phyloP scores from a whole-genome alignment of 1,140 invertebrate species.

The Cardiocondyla obscurior region DNA sequence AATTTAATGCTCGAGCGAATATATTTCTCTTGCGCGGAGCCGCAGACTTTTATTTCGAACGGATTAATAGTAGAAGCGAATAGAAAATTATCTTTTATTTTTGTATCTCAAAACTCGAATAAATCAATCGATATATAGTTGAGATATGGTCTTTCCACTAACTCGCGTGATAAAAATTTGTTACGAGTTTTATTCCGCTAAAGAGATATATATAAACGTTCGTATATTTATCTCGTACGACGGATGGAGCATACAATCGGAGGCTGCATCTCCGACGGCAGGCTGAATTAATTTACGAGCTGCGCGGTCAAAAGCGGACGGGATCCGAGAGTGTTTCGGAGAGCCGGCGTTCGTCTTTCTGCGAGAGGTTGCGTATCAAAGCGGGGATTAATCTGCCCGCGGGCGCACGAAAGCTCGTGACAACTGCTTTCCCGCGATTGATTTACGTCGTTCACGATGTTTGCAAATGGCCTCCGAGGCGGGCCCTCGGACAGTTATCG shows the following conservation, averaged over 20 bases:
- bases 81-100: neutral
- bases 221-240: conserved; percentile 31
- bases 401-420: conserved; percentile 73
- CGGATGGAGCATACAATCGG: conserved; percentile 15
- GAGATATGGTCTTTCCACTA: neutral
- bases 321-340: conserved; percentile 45
- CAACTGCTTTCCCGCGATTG: conserved; percentile 76
- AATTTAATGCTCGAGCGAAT: neutral
- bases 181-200: neutral
- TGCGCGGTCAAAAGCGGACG: conserved; percentile 40
- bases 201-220: neutral
- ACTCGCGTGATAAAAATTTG: neutral
- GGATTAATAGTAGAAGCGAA: neutral
- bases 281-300: conserved; percentile 52
- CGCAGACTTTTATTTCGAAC: neutral
- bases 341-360: conserved; percentile 42
- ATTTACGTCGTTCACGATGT: conserved; percentile 79
- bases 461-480: conserved; percentile 76
- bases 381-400: conserved; percentile 69
- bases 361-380: conserved; percentile 66
- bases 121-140: neutral
- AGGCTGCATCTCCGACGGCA: conserved; percentile 14
- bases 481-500: conserved; percentile 45
- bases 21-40: neutral
- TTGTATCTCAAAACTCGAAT: neutral